Conservation (phyloP, 2,113 vertebrate genomes). For the Alces alces region DNA sequence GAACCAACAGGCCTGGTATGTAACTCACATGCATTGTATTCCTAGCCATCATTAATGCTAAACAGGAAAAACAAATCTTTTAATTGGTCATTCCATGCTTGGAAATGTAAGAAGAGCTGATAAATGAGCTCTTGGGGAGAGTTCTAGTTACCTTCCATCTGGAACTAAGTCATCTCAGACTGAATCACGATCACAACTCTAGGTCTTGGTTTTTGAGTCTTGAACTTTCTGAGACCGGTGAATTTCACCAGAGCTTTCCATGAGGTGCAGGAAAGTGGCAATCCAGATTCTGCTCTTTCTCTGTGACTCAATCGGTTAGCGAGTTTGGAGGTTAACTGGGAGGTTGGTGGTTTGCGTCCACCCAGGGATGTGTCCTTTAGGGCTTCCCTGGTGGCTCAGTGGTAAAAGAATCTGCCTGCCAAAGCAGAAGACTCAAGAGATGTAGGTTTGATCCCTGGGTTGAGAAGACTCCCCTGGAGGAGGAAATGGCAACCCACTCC, state of each 20-base stretch:
- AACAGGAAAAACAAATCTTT: neutral
- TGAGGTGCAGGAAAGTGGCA: neutral
- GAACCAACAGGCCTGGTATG: neutral
- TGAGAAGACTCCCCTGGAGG: neutral
- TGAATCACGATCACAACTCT: neutral
- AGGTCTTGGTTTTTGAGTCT: neutral
- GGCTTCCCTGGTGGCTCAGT: neutral
- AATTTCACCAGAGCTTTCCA: neutral
- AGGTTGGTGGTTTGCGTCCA: neutral
- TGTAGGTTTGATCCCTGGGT: neutral
- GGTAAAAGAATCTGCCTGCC: neutral
- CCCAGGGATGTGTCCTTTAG: neutral
- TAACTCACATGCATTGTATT: neutral
- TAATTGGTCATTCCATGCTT: neutral
- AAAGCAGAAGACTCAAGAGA: neutral
- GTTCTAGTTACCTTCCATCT: neutral
- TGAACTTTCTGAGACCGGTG: neutral
- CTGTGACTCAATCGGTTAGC: neutral
- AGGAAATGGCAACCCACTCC: neutral
- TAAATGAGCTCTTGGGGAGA: neutral
- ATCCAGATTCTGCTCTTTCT: neutral
- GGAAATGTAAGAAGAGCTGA: neutral
- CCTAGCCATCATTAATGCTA: neutral
- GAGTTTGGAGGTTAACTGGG: neutral
- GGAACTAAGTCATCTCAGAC: neutral